phyloP scores from a whole-genome alignment of 2,888 invertebrate genomes.

The Xestia rhomboidea region DNA sequence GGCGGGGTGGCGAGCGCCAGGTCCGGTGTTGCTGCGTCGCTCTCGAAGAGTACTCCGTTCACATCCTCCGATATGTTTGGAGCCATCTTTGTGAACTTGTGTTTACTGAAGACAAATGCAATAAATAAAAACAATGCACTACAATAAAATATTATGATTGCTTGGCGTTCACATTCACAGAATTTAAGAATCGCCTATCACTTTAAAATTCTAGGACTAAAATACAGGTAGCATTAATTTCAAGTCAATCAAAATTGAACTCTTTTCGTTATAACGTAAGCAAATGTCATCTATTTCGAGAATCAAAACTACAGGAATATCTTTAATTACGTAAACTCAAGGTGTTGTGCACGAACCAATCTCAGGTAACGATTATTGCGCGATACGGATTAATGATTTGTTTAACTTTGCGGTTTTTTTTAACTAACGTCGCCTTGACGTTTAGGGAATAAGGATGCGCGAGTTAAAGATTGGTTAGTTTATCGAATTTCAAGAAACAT shows the following conservation, averaged over 20 bases:
- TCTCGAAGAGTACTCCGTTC: conserved; percentile 88
- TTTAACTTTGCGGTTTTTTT: conserved; percentile 16
- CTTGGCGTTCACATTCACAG: neutral
- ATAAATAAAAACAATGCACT: neutral
- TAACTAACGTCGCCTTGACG: conserved; percentile 26
- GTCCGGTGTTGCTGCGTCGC: conserved; percentile 86
- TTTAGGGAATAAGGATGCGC: conserved; percentile 28
- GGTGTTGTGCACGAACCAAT: conserved; percentile 27
- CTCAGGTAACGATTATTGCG: conserved; percentile 13
- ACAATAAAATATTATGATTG: neutral
- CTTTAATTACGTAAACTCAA: conserved; percentile 18
- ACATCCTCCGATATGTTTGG: conserved; percentile 83
- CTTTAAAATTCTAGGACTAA: neutral
- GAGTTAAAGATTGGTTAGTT: neutral
- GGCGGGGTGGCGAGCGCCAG: conserved; percentile 82
- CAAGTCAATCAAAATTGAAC: neutral
- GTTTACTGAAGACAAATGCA: conserved; percentile 42
- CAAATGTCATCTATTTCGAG: neutral
- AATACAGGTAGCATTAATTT: neutral
- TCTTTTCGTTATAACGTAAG: neutral
- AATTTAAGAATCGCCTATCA: neutral
- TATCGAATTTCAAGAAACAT: conserved; percentile 30
- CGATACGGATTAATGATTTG: conserved; percentile 4
- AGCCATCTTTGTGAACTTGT: conserved; percentile 79
- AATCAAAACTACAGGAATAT: neutral